Evolutionary conservation across 2,113 vertebrate species (phyloP), one percentile per base, ranked within the genome.

Genomic region (Pteronura brasiliensis): DNA sequence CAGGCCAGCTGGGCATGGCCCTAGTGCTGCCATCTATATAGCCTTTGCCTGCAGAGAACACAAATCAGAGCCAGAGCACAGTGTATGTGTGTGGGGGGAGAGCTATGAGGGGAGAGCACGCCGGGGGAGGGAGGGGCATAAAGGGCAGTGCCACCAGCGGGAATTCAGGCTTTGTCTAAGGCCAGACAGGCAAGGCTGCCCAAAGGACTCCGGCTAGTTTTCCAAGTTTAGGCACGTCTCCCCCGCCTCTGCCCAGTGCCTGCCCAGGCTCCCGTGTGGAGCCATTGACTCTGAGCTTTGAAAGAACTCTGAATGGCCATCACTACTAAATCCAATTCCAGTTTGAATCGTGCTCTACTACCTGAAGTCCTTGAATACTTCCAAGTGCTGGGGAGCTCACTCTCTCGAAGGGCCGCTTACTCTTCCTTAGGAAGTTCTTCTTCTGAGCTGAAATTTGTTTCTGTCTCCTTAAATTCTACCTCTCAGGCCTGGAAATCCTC

Each of bases 21-120:
- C 80, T 93, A 14, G 77, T 83, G 83, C 97, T 98, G 61, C 97
- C 83, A 3, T 95, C 92, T 97, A 59, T 76, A 83, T 76, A 83
- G 91, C 74, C 86, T 95, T 72, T 97, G 82, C 90, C 86, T 93
- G 14, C n/a, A 88, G 93, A 96, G 59, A 94, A 55, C 79, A 74
- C 34, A 69, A 55, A 52, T 77, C 9, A 65, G 61, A 95, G 98
- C 89, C 72, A 80, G 82, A 36, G 91, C 47, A 27, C 11, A 0
- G 36, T 4, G 59, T 55, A 59, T 21, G 57, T 49, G 47, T 49
- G 47, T 49, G 27, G 21, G 21, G 21, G 57, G 8, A 9, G 25
- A 10, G 25, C 25, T 17, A 17, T 52, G 25, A 12, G 57, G n/a
- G 34, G 82, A 90, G 89, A 61, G 83, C 21, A 29, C 2, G 8